A percentile compares a stretch with the other conserved stretches of the same genome.
Conservation (phyloP, 2,888 invertebrate species). For the Rosalia funebris region DNA sequence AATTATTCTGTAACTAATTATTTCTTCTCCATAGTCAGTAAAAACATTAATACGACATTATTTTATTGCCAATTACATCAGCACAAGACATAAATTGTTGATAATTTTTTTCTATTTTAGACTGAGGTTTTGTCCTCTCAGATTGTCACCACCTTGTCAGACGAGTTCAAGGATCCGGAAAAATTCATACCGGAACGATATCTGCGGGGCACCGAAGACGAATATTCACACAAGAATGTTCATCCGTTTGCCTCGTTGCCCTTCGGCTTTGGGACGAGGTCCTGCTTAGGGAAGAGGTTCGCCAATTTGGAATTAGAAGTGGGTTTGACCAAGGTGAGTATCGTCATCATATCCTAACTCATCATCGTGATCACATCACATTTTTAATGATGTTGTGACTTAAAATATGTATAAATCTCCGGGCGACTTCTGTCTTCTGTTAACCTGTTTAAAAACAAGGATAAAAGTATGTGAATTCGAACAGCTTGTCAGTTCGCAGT, state of each 20-base stretch:
- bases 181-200: slow-evolving; percentile 56
- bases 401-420: not conserved
- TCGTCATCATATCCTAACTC: too few species aligned
- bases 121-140: slow-evolving; percentile 36
- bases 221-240: slow-evolving; percentile 46
- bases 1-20: too few species aligned
- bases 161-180: slow-evolving; percentile 42
- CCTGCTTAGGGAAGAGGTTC: slow-evolving; percentile 76
- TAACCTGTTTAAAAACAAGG: too few species aligned
- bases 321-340: slow-evolving; percentile 49
- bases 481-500: not conserved
- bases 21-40: too few species aligned
- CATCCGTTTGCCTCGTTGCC: slow-evolving; percentile 73
- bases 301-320: slow-evolving; percentile 71
- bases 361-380: too few species aligned
- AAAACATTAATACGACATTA: too few species aligned
- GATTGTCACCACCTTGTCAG: slow-evolving; percentile 27
- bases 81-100: too few species aligned
- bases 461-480: not conserved
- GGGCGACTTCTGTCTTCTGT: too few species aligned
- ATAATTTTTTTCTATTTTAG: slow-evolving; percentile 36
- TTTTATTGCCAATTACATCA: too few species aligned
- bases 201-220: slow-evolving; percentile 44
- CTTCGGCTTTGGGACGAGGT: slow-evolving; percentile 76
- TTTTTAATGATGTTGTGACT: not conserved